A percentile compares a stretch with the other conserved stretches of the same genome.
Conservation (phyloP, 2,113 vertebrate species). For the Saimiri boliviensis region DNA sequence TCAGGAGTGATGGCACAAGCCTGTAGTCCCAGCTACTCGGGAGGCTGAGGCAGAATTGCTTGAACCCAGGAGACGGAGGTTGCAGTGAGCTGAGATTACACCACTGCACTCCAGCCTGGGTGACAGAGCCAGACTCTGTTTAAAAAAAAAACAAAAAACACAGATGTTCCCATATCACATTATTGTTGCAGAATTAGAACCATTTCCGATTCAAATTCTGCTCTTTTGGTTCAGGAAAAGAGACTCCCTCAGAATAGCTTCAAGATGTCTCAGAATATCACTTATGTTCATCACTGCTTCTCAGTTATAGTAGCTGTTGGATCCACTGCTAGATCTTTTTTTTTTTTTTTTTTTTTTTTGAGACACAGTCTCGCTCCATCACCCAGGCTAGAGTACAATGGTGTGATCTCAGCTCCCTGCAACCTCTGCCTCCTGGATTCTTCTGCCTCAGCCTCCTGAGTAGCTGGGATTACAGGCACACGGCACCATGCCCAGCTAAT, state of each 20-base stretch:
- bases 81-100: too few species aligned
- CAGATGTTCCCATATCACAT: not conserved
- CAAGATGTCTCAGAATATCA: not conserved
- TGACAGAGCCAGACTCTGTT: too few species aligned
- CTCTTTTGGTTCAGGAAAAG: too few species aligned
- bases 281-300: not conserved
- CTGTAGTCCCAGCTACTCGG: too few species aligned
- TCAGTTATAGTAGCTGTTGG: not conserved
- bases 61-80: too few species aligned
- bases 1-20: fast-evolving
- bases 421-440: not conserved
- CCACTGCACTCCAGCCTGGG: too few species aligned
- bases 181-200: not conserved
- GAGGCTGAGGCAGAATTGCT: too few species aligned
- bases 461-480: not conserved
- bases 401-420: not conserved
- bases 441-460: not conserved
- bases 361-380: not conserved
- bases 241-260: too few species aligned
- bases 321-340: not conserved
- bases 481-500: not conserved
- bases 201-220: too few species aligned
- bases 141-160: not conserved
- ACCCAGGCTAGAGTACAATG: not conserved
- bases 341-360: not conserved